phyloP scores from a whole-genome alignment of 2,797 vertebrate species.

The Mallotus villosus region DNA sequence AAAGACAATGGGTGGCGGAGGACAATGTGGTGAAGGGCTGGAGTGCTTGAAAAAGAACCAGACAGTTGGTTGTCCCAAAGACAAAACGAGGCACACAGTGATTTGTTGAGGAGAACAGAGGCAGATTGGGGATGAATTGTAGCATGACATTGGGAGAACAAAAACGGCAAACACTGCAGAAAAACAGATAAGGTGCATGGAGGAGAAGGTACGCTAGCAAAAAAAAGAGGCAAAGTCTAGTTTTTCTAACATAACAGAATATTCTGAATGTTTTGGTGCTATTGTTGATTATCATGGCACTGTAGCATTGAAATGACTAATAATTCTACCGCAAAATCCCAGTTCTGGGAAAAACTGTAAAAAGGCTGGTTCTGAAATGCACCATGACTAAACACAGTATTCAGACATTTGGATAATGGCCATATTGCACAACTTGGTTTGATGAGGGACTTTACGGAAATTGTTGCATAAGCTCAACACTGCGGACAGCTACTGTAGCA shows the following conservation, averaged over 20 bases:
- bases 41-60: constrained; percentile 73
- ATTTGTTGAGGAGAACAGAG: constrained; percentile 77
- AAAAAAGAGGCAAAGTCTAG: constrained; percentile 34
- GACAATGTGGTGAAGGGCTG: constrained; percentile 68
- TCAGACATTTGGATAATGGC: neutral
- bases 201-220: constrained; percentile 57
- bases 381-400: neutral
- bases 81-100: constrained; percentile 76
- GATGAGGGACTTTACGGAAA: too few species aligned
- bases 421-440: too few species aligned
- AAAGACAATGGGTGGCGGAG: constrained; percentile 70
- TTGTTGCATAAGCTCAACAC: too few species aligned
- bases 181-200: constrained; percentile 68
- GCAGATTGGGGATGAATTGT: constrained; percentile 76
- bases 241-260: constrained; percentile 28
- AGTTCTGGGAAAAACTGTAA: too few species aligned
- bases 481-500: too few species aligned
- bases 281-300: constrained; percentile 1
- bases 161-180: constrained; percentile 74
- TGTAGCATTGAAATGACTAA: neutral
- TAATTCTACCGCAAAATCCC: too few species aligned
- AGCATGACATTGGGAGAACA: constrained; percentile 78
- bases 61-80: constrained; percentile 71
- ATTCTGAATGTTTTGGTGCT: constrained; percentile 19
- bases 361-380: neutral